Percentiles rank a stretch among this genome's conserved stretches.
These are phyloP conservation scores for Lethenteron reissneri DNA, from an alignment of 2,113 vertebrate genomes.

Conservation along the genomic window DNA sequence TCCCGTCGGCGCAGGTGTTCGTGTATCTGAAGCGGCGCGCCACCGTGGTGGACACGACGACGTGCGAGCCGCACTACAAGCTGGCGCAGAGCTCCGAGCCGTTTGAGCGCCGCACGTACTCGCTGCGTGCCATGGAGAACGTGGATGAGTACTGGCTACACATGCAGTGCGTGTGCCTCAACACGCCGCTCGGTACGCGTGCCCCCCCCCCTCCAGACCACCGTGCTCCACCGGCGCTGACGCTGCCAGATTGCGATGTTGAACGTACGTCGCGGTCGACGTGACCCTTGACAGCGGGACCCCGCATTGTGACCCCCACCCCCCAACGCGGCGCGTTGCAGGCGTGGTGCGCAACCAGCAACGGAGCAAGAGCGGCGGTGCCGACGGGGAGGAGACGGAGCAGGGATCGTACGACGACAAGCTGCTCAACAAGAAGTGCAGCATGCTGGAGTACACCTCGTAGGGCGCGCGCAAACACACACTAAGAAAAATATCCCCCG, in stretches of 20 bases:
- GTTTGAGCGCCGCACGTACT: conserved; percentile 43
- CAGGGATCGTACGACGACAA: conserved; percentile 28
- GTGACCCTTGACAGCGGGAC: no score
- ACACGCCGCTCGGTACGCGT: conserved; percentile 53
- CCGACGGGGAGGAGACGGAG: conserved; percentile 19
- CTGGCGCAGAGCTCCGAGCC: conserved; percentile 40
- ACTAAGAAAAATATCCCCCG: no score
- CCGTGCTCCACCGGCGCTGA: no score
- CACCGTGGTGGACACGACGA: conserved; percentile 58
- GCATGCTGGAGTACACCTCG: conserved; percentile 32
- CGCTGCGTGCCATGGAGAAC: conserved; percentile 36
- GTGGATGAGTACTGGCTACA: conserved; percentile 89
- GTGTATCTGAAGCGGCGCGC: conserved; percentile 47
- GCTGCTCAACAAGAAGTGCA: conserved; percentile 31
- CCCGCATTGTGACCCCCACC: no score
- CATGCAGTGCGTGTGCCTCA: conserved; percentile 78
- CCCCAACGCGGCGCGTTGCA: no score
- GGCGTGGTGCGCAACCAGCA: no score
- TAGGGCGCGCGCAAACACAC: conserved; percentile 15
- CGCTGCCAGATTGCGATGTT: no score
- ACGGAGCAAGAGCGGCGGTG: no score
- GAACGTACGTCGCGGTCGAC: no score
- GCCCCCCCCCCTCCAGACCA: not conserved
- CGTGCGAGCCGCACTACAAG: conserved; percentile 76
- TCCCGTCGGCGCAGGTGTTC: conserved; percentile 31